These are phyloP conservation scores for Pygoscelis adeliae DNA, from an alignment of 2,113 vertebrate genomes.

Conservation along the genomic window DNA sequence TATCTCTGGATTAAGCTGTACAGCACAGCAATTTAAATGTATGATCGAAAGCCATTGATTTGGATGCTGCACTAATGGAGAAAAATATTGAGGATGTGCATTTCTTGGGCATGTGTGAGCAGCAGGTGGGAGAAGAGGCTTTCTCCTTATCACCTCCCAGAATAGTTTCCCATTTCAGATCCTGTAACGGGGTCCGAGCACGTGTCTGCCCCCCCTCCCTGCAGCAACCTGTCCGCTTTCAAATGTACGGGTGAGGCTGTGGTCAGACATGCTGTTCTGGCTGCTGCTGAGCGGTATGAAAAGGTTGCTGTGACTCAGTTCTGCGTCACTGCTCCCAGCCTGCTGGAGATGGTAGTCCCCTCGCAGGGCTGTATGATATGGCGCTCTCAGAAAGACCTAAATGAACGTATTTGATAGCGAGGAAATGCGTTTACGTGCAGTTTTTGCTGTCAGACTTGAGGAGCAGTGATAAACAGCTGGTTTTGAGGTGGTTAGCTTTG, in stretches of 20 bases:
- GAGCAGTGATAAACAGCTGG: neutral
- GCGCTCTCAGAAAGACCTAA: neutral
- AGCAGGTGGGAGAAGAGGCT: neutral
- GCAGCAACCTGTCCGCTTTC: neutral
- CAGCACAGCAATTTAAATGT: neutral
- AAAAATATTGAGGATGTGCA: fast-evolving
- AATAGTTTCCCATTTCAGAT: fast-evolving
- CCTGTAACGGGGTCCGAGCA: fast-evolving
- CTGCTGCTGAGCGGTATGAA: neutral
- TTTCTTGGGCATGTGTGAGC: neutral
- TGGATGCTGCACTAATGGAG: neutral
- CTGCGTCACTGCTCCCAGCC: neutral
- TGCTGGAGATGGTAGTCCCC: neutral
- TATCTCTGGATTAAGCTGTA: neutral
- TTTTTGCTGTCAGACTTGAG: neutral
- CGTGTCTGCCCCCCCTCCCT: neutral
- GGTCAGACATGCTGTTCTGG: neutral
- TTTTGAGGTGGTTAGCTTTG: neutral
- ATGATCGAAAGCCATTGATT: fast-evolving
- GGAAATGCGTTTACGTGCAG: fast-evolving
- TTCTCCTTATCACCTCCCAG: neutral
- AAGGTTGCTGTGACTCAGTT: neutral
- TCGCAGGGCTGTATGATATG: fast-evolving
- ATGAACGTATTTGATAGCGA: fast-evolving
- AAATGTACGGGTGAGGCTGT: fast-evolving